phyloP scores from a whole-genome alignment of 2,888 invertebrate genomes.

The Euplagia quadripunctaria region DNA sequence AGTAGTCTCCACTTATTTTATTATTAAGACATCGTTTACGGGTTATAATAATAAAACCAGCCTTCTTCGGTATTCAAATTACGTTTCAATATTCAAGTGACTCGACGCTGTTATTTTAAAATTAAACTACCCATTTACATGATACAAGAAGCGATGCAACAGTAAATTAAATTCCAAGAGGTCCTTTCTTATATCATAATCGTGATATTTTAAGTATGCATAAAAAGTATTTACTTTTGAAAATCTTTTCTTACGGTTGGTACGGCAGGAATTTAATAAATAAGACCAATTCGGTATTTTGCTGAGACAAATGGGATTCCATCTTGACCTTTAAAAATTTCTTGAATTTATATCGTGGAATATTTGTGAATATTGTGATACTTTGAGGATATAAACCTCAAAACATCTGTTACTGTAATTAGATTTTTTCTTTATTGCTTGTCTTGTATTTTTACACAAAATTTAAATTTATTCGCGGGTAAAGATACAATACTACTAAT shows the following conservation, averaged over 20 bases:
- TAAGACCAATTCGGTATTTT: constrained; percentile 45
- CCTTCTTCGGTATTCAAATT: constrained; percentile 47
- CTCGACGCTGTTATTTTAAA: constrained; percentile 50
- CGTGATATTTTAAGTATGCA: constrained; percentile 59
- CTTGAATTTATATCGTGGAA: constrained; percentile 33
- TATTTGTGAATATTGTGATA: constrained; percentile 19
- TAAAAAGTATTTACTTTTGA: constrained; percentile 25
- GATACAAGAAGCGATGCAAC: constrained; percentile 38
- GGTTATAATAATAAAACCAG: constrained; percentile 33
- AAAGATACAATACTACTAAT: not conserved
- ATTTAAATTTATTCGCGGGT: not conserved
- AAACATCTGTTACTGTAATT: constrained; percentile 12
- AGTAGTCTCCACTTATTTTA: not conserved
- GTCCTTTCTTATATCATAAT: constrained; percentile 54
- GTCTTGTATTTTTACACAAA: not conserved
- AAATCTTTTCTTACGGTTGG: constrained; percentile 39
- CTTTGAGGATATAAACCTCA: constrained; percentile 5
- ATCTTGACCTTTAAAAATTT: constrained; percentile 38
- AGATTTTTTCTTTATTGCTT: constrained; percentile 3
- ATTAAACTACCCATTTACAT: constrained; percentile 52
- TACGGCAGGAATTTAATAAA: constrained; percentile 59
- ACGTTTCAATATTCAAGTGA: constrained; percentile 50
- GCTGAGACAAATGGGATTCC: constrained; percentile 46
- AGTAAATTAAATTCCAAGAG: constrained; percentile 76
- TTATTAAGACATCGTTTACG: not conserved